Evolutionary conservation across 1,140 invertebrate species (phyloP).

Genomic region (Hyles euphorbiae): DNA sequence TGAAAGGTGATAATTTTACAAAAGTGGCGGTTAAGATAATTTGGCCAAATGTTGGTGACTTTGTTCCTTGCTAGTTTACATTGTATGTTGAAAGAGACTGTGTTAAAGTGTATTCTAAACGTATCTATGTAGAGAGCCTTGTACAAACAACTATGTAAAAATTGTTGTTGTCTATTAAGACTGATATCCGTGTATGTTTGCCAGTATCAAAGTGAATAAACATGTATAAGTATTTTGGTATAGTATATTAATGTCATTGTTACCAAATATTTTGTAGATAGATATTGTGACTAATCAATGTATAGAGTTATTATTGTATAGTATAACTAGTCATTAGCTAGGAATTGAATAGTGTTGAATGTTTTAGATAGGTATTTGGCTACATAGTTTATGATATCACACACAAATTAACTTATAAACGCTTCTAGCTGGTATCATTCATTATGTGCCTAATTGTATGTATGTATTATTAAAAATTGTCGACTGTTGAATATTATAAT

Average conservation of each 20-base stretch:
- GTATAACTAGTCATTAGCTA: slow-evolving; percentile 70
- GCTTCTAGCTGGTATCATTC: slow-evolving; percentile 11
- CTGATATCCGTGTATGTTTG: slow-evolving; percentile 59
- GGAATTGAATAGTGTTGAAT: slow-evolving; percentile 47
- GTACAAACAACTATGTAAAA: slow-evolving; percentile 6
- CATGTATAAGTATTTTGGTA: slow-evolving; percentile 64
- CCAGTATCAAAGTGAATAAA: slow-evolving; percentile 54
- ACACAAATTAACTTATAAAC: slow-evolving; percentile 4
- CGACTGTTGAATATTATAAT: slow-evolving; percentile 42
- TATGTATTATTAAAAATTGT: slow-evolving; percentile 31
- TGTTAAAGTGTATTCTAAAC: slow-evolving; percentile 32
- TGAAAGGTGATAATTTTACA: slow-evolving; percentile 49
- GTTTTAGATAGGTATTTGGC: slow-evolving; percentile 41
- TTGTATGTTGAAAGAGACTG: slow-evolving; percentile 46
- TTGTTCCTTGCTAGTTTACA: slow-evolving; percentile 28
- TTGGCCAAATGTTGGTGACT: slow-evolving; percentile 39
- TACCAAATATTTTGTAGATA: slow-evolving; percentile 73
- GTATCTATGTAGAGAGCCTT: slow-evolving; percentile 30
- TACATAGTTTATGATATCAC: slow-evolving; percentile 27
- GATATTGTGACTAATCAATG: slow-evolving; percentile 43
- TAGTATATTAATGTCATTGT: slow-evolving; percentile 69
- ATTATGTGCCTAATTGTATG: slow-evolving; percentile 19
- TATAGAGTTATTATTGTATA: slow-evolving; percentile 41
- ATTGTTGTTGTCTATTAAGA: slow-evolving; percentile 59
- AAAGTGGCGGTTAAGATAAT: slow-evolving; percentile 31